Conservation (phyloP, 2,113 vertebrate genomes). For the Peromyscus polionotus region DNA sequence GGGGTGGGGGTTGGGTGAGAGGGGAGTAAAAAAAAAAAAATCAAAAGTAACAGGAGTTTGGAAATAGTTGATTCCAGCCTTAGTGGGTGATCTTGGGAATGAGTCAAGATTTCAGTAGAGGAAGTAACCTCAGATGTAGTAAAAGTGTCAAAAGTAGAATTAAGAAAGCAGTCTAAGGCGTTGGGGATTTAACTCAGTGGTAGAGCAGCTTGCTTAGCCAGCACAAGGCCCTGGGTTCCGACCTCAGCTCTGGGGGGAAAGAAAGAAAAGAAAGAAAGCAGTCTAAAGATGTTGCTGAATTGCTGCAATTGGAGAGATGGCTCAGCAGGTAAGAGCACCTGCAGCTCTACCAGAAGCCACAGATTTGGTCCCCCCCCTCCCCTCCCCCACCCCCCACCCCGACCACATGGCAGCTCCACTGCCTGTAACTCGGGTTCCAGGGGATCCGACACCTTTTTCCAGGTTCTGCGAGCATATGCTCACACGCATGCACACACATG, state of each 20-base stretch:
- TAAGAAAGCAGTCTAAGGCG: neutral
- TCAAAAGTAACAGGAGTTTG: neutral
- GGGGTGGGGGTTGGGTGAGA: too few relatives aligned
- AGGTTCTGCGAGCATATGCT: neutral
- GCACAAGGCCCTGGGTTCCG: too few relatives aligned
- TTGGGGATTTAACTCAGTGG: too few relatives aligned
- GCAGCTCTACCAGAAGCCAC: neutral
- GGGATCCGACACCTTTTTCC: neutral
- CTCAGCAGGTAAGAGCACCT: neutral
- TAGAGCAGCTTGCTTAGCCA: too few relatives aligned
- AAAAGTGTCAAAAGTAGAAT: neutral
- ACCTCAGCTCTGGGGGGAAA: too few relatives aligned
- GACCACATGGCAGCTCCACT: neutral
- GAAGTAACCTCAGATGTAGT: neutral
- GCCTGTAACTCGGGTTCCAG: neutral
- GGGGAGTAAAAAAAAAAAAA: neutral
- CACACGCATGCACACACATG: fast-evolving
- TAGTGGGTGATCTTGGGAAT: neutral
- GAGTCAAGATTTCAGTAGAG: neutral
- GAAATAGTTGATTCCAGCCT: neutral
- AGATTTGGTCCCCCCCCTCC: neutral
- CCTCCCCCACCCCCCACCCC: too few relatives aligned
- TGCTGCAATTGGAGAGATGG: too few relatives aligned
- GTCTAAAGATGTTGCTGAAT: neutral
- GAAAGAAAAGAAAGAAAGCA: neutral